phyloP scores from a whole-genome alignment of 2,888 invertebrate genomes.

The Pardosa pseudoannulata region DNA sequence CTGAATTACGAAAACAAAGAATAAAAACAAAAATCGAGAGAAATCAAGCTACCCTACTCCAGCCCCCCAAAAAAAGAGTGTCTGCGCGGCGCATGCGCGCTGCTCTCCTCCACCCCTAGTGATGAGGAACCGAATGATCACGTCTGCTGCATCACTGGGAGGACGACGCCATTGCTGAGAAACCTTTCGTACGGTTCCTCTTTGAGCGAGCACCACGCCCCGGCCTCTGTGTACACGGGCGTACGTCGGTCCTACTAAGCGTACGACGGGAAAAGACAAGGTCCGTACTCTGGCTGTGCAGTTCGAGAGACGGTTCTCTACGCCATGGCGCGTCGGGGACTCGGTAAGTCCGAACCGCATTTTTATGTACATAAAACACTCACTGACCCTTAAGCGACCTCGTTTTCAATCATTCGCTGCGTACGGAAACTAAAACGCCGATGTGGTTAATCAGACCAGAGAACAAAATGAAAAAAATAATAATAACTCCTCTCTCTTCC shows the following conservation, averaged over 20 bases:
- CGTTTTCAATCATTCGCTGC: neutral
- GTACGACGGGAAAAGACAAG: neutral
- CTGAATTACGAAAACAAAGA: constrained; percentile 11
- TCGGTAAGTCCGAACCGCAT: constrained; percentile 34
- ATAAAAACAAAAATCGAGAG: neutral
- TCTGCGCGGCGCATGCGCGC: constrained; percentile 29
- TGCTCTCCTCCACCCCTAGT: constrained; percentile 31
- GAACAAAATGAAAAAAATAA: too few relatives aligned
- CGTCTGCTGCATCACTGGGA: constrained; percentile 50
- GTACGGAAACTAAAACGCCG: neutral
- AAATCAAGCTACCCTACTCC: constrained; percentile 12
- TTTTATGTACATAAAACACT: too few relatives aligned
- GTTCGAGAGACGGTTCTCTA: constrained; percentile 57
- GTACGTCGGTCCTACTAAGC: neutral
- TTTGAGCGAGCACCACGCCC: constrained; percentile 44
- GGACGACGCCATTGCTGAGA: constrained; percentile 60
- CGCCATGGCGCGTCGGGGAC: constrained; percentile 57
- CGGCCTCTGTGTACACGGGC: neutral
- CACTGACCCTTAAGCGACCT: constrained; percentile 5
- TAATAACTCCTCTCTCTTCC: neutral
- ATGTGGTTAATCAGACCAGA: too few relatives aligned
- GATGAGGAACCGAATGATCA: constrained; percentile 65
- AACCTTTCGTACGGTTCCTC: neutral
- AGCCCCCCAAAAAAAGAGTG: neutral
- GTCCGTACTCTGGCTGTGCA: constrained; percentile 51